Percentiles rank a stretch among this genome's conserved stretches.
phyloP scores from a whole-genome alignment of 2,888 invertebrate species.

The Scaptomyza caliginosa region DNA sequence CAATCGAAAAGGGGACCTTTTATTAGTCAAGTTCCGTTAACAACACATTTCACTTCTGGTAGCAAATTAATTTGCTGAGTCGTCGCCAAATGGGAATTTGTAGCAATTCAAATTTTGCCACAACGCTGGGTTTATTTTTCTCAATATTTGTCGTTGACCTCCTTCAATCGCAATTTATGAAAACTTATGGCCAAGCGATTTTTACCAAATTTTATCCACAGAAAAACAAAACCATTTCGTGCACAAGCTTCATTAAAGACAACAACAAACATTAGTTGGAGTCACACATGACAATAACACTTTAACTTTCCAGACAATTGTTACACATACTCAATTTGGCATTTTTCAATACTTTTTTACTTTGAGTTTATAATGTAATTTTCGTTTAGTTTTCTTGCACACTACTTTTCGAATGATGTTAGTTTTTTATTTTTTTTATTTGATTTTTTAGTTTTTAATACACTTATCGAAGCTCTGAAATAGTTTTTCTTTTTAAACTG shows the following conservation, averaged over 20 bases:
- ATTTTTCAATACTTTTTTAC: conserved; percentile 6
- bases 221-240: conserved; percentile 61
- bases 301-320: conserved; percentile 16
- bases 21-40: conserved; percentile 30
- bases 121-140: too few relatives aligned
- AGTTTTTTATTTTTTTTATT: too few relatives aligned
- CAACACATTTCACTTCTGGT: conserved; percentile 21
- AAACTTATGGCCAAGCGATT: conserved; percentile 55
- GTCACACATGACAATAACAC: conserved; percentile 15
- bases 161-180: conserved; percentile 54
- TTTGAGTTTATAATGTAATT: conserved; percentile 3
- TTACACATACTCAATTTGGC: neutral
- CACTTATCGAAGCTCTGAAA: neutral
- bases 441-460: neutral
- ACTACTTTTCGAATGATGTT: neutral
- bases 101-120: conserved; percentile 49
- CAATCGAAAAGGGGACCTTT: neutral
- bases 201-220: conserved; percentile 46
- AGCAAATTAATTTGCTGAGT: conserved; percentile 52
- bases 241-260: conserved; percentile 50
- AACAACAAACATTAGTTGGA: conserved; percentile 40
- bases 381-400: neutral
- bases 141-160: conserved; percentile 48
- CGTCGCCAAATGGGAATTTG: conserved; percentile 23
- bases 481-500: conserved; percentile 2